A percentile compares a stretch with the other conserved stretches of the same genome.
These are phyloP conservation scores for Rhagologus leucostigma DNA, from an alignment of 2,113 vertebrate genomes.

Conservation along the genomic window DNA sequence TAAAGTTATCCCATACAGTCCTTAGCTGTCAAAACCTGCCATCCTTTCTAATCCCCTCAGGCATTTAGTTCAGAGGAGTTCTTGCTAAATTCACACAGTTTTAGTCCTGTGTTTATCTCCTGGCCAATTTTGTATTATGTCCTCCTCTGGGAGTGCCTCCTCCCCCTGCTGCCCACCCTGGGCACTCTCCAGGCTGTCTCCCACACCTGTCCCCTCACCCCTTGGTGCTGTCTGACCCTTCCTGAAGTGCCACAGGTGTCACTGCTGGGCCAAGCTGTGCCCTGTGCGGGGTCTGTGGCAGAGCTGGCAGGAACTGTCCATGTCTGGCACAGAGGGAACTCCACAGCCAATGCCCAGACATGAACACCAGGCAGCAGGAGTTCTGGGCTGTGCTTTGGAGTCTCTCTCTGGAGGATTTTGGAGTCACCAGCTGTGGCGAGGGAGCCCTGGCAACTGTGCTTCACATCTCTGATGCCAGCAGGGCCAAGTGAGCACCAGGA, in stretches of 20 bases:
- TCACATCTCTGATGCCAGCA: fast-evolving
- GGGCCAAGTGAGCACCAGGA: neutral
- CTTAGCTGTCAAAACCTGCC: neutral
- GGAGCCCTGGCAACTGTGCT: neutral
- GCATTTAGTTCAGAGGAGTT: neutral
- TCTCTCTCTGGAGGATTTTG: neutral
- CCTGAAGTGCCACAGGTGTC: neutral
- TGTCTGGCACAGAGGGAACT: fast-evolving
- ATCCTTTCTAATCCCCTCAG: neutral
- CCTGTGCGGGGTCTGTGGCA: fast-evolving
- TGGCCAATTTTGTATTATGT: neutral
- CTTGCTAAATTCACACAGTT: neutral
- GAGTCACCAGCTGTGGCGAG: neutral
- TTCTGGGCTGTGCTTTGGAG: neutral
- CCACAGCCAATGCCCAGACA: fast-evolving
- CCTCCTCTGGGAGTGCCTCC: fast-evolving
- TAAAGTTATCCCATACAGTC: neutral
- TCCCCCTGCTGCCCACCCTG: neutral
- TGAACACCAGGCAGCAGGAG: fast-evolving
- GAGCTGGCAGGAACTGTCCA: fast-evolving
- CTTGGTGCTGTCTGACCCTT: neutral
- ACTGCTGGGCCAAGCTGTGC: neutral
- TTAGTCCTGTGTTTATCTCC: neutral
- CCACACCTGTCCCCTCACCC: fast-evolving
- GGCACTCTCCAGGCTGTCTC: neutral